These are phyloP conservation scores for Bilobella aurantiaca DNA, from an alignment of 1,140 invertebrate species.

Conservation along the genomic window DNA sequence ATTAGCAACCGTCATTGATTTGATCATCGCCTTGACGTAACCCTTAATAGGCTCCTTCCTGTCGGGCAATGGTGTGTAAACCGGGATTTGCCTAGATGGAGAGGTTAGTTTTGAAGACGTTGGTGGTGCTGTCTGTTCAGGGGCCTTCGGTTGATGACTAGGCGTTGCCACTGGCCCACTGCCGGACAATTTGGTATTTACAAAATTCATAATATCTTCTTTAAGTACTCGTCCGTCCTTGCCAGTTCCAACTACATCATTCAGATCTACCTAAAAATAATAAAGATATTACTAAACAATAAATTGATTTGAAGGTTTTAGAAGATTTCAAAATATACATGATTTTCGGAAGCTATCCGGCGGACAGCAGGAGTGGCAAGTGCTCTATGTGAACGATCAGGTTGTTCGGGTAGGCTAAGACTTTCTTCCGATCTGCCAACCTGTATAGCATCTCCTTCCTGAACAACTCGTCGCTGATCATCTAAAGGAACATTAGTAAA, in stretches of 20 bases:
- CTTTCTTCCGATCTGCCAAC: constrained; percentile 35
- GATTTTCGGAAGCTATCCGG: constrained; percentile 79
- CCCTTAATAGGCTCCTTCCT: constrained; percentile 56
- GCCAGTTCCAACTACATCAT: constrained; percentile 67
- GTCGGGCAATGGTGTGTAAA: constrained; percentile 30
- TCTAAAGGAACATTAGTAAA: not conserved
- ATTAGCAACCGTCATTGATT: constrained; percentile 86
- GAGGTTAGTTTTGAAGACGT: constrained; percentile 8
- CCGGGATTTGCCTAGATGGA: constrained; percentile 13
- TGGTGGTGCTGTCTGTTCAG: constrained; percentile 8
- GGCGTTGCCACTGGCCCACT: constrained; percentile 8
- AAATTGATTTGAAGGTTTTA: not conserved
- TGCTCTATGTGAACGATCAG: not conserved
- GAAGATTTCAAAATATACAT: constrained; percentile 45
- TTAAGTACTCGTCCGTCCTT: constrained; percentile 87
- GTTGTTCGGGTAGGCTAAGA: constrained; percentile 26
- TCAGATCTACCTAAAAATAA: constrained; percentile 56
- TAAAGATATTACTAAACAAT: not conserved
- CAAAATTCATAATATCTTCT: constrained; percentile 77
- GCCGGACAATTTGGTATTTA: constrained; percentile 44
- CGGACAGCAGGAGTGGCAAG: constrained; percentile 76
- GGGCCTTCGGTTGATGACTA: too few species aligned
- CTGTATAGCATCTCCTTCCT: constrained; percentile 40
- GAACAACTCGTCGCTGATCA: constrained; percentile 37
- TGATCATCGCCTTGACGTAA: constrained; percentile 80